A percentile compares a stretch with the other conserved stretches of the same genome.
Conservation (phyloP, 2,888 invertebrate genomes). For the Hypena proboscidalis region DNA sequence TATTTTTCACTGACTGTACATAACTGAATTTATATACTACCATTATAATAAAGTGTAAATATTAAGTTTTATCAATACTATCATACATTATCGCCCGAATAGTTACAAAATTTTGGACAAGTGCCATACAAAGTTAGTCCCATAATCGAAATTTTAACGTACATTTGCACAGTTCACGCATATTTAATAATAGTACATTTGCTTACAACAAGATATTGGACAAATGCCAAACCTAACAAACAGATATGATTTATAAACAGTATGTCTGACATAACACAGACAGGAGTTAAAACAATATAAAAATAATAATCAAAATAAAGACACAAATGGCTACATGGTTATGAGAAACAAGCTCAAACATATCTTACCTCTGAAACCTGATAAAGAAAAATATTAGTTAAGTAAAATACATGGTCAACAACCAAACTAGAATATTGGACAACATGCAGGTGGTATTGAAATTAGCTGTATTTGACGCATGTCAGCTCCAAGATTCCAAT, state of each 20-base stretch:
- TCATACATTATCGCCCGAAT: constrained; percentile 29
- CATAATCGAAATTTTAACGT: constrained; percentile 19
- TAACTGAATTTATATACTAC: constrained; percentile 32
- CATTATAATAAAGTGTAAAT: constrained; percentile 21
- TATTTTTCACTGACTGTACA: constrained; percentile 29
- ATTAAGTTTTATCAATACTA: constrained; percentile 20
- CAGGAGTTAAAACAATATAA: constrained; percentile 36
- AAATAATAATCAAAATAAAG: constrained; percentile 49
- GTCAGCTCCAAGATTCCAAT: constrained; percentile 43
- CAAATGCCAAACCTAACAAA: constrained; percentile 27
- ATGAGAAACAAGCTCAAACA: constrained; percentile 67
- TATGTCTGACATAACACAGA: constrained; percentile 24
- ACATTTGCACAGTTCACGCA: constrained; percentile 34
- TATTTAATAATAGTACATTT: constrained; percentile 40
- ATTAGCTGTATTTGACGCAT: constrained; percentile 8
- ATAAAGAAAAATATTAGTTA: constrained; percentile 66
- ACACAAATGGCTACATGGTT: constrained; percentile 58
- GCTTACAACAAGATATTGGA: constrained; percentile 34
- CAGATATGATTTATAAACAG: constrained; percentile 28
- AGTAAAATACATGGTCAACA: constrained; percentile 41
- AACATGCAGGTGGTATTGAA: constrained; percentile 2
- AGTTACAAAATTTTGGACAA: constrained; percentile 22
- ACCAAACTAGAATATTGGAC: constrained; percentile 46
- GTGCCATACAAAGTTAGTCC: constrained; percentile 20
- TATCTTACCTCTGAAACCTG: constrained; percentile 82